These are phyloP conservation scores for Lepidotrigona ventralis DNA, from an alignment of 1,140 invertebrate genomes.

Conservation along the genomic window DNA sequence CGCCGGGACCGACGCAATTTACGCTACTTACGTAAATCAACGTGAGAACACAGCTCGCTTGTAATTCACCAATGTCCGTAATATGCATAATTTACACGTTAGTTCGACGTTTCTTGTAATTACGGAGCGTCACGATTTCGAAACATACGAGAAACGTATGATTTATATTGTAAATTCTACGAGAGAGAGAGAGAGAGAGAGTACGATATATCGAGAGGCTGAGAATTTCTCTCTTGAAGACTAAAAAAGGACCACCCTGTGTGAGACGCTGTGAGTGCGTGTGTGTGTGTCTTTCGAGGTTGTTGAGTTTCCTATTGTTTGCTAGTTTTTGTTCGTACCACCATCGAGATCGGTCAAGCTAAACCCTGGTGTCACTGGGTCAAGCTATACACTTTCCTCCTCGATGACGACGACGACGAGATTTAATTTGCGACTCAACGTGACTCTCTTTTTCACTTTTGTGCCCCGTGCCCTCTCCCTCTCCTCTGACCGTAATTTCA, in stretches of 20 bases:
- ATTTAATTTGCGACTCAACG: conserved; percentile 36
- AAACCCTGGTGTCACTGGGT: conserved; percentile 36
- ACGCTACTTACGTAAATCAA: conserved; percentile 38
- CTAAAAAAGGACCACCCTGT: neutral
- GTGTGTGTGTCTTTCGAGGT: neutral
- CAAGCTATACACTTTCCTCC: conserved; percentile 24
- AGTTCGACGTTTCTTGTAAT: neutral
- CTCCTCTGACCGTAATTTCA: conserved; percentile 21
- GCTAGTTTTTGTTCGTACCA: conserved; percentile 15
- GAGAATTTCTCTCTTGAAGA: neutral
- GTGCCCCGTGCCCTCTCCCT: neutral
- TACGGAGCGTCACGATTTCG: neutral
- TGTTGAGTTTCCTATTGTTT: conserved; percentile 35
- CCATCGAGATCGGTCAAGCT: neutral
- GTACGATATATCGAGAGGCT: neutral
- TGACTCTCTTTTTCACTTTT: conserved; percentile 6
- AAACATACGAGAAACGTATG: neutral
- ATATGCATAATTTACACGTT: neutral
- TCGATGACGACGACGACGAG: neutral
- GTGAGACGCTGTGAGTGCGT: no score
- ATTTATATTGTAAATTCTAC: neutral
- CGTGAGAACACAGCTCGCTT: conserved; percentile 3
- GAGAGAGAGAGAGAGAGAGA: no score
- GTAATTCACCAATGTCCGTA: neutral
- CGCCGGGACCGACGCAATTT: conserved; percentile 12